phyloP scores from a whole-genome alignment of 2,113 vertebrate genomes.

The Hipposideros armiger region DNA sequence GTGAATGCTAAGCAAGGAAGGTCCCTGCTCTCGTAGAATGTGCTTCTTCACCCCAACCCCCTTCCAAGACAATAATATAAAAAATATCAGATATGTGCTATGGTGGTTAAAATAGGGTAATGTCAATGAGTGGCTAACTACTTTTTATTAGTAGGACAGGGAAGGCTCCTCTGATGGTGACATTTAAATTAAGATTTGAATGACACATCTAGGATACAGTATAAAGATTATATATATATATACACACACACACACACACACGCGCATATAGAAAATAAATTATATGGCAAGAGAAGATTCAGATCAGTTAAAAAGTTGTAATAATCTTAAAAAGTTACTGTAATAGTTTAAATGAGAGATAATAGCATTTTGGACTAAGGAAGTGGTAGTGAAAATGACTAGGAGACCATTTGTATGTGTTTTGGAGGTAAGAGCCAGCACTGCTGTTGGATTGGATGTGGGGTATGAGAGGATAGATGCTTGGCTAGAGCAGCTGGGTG shows the following conservation, averaged over 20 bases:
- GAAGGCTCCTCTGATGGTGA: background rate
- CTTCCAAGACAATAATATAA: background rate
- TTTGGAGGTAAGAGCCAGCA: background rate
- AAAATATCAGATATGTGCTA: background rate
- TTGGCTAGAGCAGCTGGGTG: background rate
- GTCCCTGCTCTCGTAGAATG: background rate
- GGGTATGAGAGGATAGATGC: background rate
- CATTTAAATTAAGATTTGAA: constrained; percentile 4
- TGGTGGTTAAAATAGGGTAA: background rate
- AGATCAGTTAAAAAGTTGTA: background rate
- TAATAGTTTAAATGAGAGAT: background rate
- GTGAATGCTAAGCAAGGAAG: background rate
- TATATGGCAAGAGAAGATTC: background rate
- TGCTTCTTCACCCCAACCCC: background rate
- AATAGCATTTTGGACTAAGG: background rate
- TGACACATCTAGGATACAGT: background rate
- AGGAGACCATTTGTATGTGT: background rate
- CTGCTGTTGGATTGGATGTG: background rate
- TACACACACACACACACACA: no score
- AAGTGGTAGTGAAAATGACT: background rate
- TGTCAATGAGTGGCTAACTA: background rate
- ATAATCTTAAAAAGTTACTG: no score
- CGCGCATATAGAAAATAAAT: background rate
- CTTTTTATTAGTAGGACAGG: constrained; percentile 1
- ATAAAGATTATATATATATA: no score